Conservation (phyloP, 2,888 invertebrate species). For the Gasteruption jaculator region DNA sequence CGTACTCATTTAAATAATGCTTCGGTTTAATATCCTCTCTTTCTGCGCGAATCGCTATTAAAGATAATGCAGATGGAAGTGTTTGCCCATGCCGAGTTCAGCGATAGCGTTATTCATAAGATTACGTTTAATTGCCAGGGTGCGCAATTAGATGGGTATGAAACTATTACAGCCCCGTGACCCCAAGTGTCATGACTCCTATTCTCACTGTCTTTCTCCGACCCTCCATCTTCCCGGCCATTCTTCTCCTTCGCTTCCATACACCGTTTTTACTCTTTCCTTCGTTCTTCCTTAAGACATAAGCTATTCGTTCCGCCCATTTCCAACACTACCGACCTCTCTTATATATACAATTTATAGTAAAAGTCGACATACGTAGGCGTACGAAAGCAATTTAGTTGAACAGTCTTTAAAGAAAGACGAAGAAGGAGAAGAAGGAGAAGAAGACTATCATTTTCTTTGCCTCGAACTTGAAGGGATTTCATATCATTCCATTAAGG, state of each 20-base stretch:
- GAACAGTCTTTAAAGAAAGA: too few relatives aligned
- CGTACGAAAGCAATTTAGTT: constrained; percentile 7
- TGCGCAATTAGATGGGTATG: constrained; percentile 27
- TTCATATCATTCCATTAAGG: too few relatives aligned
- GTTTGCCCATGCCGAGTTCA: constrained; percentile 2
- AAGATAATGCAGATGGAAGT: too few relatives aligned
- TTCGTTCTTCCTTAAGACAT: constrained; percentile 6
- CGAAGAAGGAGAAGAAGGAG: background rate
- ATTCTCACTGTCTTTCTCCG: constrained; percentile 1
- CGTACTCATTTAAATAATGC: too few relatives aligned
- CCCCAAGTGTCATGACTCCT: constrained; percentile 17
- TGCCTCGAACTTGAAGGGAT: background rate
- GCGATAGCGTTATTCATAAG: constrained; percentile 17
- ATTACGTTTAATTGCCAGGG: constrained; percentile 32
- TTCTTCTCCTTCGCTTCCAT: constrained; percentile 18
- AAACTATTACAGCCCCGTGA: constrained; percentile 28
- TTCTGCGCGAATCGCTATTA: too few relatives aligned
- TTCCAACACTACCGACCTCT: too few relatives aligned
- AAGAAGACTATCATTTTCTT: background rate
- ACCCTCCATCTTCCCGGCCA: constrained; percentile 20
- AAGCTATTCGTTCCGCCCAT: too few relatives aligned
- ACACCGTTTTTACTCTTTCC: constrained; percentile 24
- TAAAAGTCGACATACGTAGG: background rate
- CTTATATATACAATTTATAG: too few relatives aligned
- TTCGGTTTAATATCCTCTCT: too few relatives aligned